Base-by-base conservation (phyloP, 2,888 invertebrate genomes). In the Unio delphinus region DNA sequence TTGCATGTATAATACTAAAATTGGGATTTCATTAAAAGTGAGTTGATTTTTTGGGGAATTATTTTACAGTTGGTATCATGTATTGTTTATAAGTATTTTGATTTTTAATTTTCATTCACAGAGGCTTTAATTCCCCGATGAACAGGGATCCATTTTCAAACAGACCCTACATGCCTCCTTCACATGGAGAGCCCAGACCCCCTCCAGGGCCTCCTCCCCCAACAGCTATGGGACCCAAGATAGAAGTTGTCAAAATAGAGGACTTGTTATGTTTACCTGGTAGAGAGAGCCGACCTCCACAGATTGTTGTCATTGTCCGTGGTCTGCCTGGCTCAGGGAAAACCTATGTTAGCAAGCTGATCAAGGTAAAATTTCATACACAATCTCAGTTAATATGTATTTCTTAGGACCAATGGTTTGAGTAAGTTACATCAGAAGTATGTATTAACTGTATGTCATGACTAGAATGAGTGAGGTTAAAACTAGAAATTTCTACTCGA, bases 261-360 rank as follows among this genome's bases (percentile, higher is more conserved):
- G 97, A 97, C 88, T 90, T 98, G 72, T 90, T 98, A 64, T 93
- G 93, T 86, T 90, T 92, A 30, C 97, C 98, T 3, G 95, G 95
- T 15, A 92, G 98, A 64, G 92, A 92, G 73, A 93, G 93, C 81
- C 93, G 98, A 81, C 96, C 98, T 28, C 92, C 90, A 26, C 91
- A 93, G 89, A 94, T 98, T 82, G 95, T 95, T 55, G 94, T 98
- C 70, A 95, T 99, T 83, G 91, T 99, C 65, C 92, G 98, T 89
- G 98, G 98, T 6, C 94, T 95, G 23, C 97, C 98, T 0, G 98
- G 98, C 17, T 95, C 97, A 90, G 98, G 98, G 57, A 98, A 98
- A 91, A 95, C 96, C 11, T 95, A 94, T 90, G 83, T 89, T 78
- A 85, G 87, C 73, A 89, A 88, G 77, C 83, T 90, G 0, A 82